Evolutionary conservation across 2,888 invertebrate species (phyloP).

Genomic region (Scaptomyza flava): DNA sequence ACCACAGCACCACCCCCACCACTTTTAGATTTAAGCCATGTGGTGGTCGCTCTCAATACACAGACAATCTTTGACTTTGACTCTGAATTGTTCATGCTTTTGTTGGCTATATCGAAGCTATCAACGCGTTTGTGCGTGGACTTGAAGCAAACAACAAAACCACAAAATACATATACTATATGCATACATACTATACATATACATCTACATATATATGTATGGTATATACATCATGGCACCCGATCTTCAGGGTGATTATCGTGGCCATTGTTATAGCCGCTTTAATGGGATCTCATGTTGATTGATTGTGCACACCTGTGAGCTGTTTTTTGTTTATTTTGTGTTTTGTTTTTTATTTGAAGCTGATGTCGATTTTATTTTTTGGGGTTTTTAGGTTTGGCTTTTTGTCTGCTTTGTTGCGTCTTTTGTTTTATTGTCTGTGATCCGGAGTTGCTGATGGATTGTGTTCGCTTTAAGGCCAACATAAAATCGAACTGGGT

Average conservation of each 20-base stretch:
- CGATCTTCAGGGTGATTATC: slow-evolving; percentile 59
- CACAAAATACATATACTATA: background rate
- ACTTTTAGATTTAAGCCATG: background rate
- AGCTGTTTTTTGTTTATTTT: slow-evolving; percentile 3
- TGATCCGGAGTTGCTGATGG: slow-evolving; percentile 59
- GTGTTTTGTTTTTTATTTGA: background rate
- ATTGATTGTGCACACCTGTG: slow-evolving; percentile 80
- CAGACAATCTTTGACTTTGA: slow-evolving; percentile 23
- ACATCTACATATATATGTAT: background rate
- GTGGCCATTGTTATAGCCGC: slow-evolving; percentile 69
- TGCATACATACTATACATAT: background rate
- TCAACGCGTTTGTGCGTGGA: slow-evolving; percentile 65
- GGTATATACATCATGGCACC: slow-evolving; percentile 13
- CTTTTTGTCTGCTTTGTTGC: slow-evolving; percentile 24
- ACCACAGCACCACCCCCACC: slow-evolving; percentile 2
- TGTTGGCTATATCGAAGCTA: slow-evolving; percentile 35
- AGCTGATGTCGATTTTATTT: slow-evolving; percentile 45
- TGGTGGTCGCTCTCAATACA: slow-evolving; percentile 28
- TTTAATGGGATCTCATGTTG: slow-evolving; percentile 79
- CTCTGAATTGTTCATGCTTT: slow-evolving; percentile 14
- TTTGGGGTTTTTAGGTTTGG: slow-evolving; percentile 12
- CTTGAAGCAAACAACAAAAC: slow-evolving; percentile 11
- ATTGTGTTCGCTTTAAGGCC: slow-evolving; percentile 38
- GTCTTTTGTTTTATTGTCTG: slow-evolving; percentile 56
- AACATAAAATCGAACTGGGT: slow-evolving; percentile 29